A percentile compares a stretch with the other conserved stretches of the same genome.
Evolutionary conservation across 2,888 invertebrate genomes (phyloP).

Genomic region (Drosophila robusta): DNA sequence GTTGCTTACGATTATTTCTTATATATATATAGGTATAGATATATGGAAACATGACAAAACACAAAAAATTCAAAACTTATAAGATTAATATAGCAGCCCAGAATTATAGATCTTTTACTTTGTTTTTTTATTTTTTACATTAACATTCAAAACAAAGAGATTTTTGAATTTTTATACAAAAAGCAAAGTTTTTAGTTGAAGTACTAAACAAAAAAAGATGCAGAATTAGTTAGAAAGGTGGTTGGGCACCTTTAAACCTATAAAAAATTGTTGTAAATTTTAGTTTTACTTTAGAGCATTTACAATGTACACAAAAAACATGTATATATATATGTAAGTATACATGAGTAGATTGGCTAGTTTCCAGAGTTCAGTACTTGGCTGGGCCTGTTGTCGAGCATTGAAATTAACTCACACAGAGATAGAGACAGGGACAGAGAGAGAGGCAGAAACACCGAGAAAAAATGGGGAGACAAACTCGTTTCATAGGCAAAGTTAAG

Average conservation of each 20-base stretch:
- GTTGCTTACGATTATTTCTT: slow-evolving; percentile 54
- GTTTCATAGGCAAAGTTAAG: slow-evolving; percentile 70
- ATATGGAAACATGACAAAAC: slow-evolving; percentile 66
- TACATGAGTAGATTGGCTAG: slow-evolving; percentile 25
- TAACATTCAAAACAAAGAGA: slow-evolving; percentile 48
- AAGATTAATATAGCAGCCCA: slow-evolving; percentile 34
- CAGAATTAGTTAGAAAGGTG: slow-evolving; percentile 30
- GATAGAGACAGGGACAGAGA: slow-evolving; percentile 23
- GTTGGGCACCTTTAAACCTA: slow-evolving; percentile 30
- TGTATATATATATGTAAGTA: slow-evolving; percentile 19
- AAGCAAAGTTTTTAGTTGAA: slow-evolving; percentile 33
- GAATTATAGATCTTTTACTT: slow-evolving; percentile 21
- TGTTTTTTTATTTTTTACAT: slow-evolving; percentile 20
- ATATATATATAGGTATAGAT: slow-evolving; percentile 26
- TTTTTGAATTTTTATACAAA: slow-evolving; percentile 45
- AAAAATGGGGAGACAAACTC: slow-evolving; percentile 42
- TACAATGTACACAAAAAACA: slow-evolving; percentile 45
- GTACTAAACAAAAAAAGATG: slow-evolving; percentile 34
- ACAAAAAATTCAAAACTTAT: slow-evolving; percentile 39
- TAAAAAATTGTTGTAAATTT: slow-evolving; percentile 47
- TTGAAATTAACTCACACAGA: slow-evolving; percentile 57
- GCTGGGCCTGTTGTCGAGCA: slow-evolving; percentile 58
- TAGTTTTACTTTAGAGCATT: slow-evolving; percentile 54
- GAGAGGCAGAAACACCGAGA: slow-evolving; percentile 31
- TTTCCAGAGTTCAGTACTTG: slow-evolving; percentile 49